These are phyloP conservation scores for Paelopatides confundens DNA, from an alignment of 53 echinoderm and acorn worm species.

Conservation along the genomic window DNA sequence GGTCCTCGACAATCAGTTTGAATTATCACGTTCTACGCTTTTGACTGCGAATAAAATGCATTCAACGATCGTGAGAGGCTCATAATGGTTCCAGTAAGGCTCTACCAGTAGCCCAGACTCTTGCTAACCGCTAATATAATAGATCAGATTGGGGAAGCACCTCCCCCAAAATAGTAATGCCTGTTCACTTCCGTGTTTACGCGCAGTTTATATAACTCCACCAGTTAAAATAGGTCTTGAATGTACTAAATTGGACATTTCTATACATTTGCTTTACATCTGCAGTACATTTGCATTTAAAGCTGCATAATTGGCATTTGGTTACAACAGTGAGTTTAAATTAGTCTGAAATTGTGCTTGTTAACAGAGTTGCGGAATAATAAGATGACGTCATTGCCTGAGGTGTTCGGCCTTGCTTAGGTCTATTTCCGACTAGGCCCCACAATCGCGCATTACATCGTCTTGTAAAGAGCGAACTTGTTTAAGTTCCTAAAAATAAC, in stretches of 20 bases:
- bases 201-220: slow-evolving; percentile 8
- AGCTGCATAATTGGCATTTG: not conserved
- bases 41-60: slow-evolving; percentile 11
- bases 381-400: slow-evolving; percentile 43
- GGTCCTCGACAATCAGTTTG: slow-evolving; percentile 20
- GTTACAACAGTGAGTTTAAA: not conserved
- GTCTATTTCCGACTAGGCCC: slow-evolving; percentile 60
- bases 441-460: slow-evolving; percentile 60
- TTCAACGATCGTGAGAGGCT: slow-evolving; percentile 5
- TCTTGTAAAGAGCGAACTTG: slow-evolving; percentile 55
- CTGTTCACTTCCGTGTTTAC: slow-evolving; percentile 52
- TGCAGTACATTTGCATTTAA: not conserved
- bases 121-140: slow-evolving; percentile 26
- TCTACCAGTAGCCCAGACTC: not conserved
- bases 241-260: not conserved
- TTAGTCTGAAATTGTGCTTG: not conserved
- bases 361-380: slow-evolving; percentile 29
- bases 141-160: slow-evolving; percentile 50
- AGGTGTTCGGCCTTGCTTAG: slow-evolving; percentile 51
- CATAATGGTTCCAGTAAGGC: slow-evolving; percentile 27
- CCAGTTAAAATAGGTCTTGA: slow-evolving; percentile 24
- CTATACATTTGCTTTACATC: not conserved
- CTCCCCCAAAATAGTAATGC: slow-evolving; percentile 56
- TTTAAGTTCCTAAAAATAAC: slow-evolving; percentile 58
- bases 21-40: slow-evolving; percentile 13